A percentile compares a stretch with the other conserved stretches of the same genome.
Evolutionary conservation across 2,113 vertebrate genomes (phyloP).

Genomic region (Polypterus senegalus): DNA sequence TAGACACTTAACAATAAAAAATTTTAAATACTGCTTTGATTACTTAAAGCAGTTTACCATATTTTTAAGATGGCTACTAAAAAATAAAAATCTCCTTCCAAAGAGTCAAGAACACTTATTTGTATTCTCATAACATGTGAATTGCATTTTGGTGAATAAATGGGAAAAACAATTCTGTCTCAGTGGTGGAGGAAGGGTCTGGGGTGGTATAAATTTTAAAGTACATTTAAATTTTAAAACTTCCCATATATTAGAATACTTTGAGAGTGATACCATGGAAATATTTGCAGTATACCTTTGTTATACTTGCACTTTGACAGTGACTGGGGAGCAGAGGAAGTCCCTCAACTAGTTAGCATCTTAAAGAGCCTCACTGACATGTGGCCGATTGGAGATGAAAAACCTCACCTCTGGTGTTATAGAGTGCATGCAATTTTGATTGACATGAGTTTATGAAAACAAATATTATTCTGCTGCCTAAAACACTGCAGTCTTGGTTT

Average conservation of each 20-base stretch:
- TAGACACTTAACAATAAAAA: no score
- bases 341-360: constrained; percentile 27
- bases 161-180: background rate
- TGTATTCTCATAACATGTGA: no score
- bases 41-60: no score
- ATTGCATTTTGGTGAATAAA: background rate
- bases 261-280: constrained; percentile 1
- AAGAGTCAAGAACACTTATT: no score
- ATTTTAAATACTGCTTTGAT: no score
- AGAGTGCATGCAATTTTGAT: constrained; percentile 31
- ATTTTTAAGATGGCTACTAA: no score
- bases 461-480: constrained; percentile 3
- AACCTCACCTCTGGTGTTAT: constrained; percentile 22
- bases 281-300: constrained; percentile 7
- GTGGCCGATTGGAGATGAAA: constrained; percentile 28
- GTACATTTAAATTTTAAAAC: background rate
- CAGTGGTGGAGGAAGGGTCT: background rate
- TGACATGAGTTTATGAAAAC: constrained; percentile 25
- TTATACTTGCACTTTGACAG: constrained; percentile 24
- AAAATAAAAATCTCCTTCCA: no score
- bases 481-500: constrained; percentile 7
- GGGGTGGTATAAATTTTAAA: background rate
- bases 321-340: constrained; percentile 6
- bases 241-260: constrained; percentile 21
- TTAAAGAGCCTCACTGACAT: constrained; percentile 24